Percentiles rank a stretch among this genome's conserved stretches.
phyloP scores from a whole-genome alignment of 2,888 invertebrate genomes.

The Lamellibrachia columna region DNA sequence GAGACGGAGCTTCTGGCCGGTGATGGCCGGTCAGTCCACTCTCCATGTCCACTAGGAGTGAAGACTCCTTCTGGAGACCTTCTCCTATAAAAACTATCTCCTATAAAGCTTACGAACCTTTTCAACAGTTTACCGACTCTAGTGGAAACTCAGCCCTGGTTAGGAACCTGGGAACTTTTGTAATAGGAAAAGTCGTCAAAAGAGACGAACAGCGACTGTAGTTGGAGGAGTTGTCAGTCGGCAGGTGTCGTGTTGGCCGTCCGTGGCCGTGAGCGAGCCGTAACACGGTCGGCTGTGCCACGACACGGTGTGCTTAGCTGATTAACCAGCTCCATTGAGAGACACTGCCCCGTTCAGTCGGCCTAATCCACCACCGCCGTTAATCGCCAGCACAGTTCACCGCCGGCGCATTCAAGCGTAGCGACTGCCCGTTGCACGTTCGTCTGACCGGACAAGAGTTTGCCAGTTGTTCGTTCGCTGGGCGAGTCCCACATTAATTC shows the following conservation, averaged over 20 bases:
- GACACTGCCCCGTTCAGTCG: background rate
- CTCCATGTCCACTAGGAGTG: background rate
- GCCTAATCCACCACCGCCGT: background rate
- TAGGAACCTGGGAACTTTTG: background rate
- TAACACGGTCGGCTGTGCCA: background rate
- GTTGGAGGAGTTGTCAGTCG: background rate
- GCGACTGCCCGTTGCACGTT: background rate
- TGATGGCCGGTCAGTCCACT: background rate
- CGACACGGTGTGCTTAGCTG: background rate
- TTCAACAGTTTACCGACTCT: background rate
- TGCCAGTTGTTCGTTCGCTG: background rate
- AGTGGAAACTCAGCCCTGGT: background rate
- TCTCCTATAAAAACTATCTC: background rate
- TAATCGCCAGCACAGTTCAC: conserved; percentile 8
- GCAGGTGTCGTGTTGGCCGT: background rate
- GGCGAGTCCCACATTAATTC: background rate
- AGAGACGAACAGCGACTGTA: background rate
- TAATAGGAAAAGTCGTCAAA: background rate
- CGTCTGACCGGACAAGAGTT: conserved; percentile 16
- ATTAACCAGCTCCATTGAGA: background rate
- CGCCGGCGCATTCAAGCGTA: background rate
- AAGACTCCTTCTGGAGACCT: background rate
- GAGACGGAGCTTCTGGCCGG: background rate
- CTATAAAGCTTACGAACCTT: background rate
- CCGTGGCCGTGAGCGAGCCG: background rate